These are phyloP conservation scores for Pissodes strobi DNA, from an alignment of 1,140 invertebrate species.

Conservation along the genomic window DNA sequence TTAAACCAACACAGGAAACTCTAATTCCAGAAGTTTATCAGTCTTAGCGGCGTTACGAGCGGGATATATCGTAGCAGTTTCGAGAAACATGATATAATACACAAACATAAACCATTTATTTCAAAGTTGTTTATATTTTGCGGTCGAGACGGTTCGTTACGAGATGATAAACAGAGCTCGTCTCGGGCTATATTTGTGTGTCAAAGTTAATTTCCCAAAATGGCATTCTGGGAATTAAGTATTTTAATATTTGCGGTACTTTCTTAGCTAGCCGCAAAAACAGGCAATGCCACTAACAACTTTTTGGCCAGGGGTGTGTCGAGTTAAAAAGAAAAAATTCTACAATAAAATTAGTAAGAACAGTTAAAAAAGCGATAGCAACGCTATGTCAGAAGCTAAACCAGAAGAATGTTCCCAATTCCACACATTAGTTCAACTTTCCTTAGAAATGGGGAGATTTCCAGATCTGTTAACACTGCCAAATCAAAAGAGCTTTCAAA, in stretches of 20 bases:
- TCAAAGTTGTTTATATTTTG: constrained; percentile 30
- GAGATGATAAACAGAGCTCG: constrained; percentile 22
- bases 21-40: constrained; percentile 27
- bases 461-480: no score
- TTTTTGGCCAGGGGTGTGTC: no score
- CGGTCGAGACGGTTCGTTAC: constrained; percentile 16
- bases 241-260: constrained; percentile 14
- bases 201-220: constrained; percentile 22
- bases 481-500: no score
- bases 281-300: no score
- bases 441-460: no score
- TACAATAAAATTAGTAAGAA: no score
- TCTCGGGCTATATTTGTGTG: constrained; percentile 21
- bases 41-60: constrained; percentile 26
- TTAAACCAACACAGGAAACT: constrained; percentile 16
- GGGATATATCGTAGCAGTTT: constrained; percentile 16
- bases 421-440: no score
- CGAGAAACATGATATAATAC: constrained; percentile 22
- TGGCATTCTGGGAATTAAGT: constrained; percentile 9
- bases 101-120: constrained; percentile 30
- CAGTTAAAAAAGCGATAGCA: no score
- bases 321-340: no score
- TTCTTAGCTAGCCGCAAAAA: no score
- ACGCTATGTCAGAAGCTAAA: no score
- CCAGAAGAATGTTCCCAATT: no score